Evolutionary conservation across 2,888 invertebrate species (phyloP).

Genomic region (Euzophera pinguis): DNA sequence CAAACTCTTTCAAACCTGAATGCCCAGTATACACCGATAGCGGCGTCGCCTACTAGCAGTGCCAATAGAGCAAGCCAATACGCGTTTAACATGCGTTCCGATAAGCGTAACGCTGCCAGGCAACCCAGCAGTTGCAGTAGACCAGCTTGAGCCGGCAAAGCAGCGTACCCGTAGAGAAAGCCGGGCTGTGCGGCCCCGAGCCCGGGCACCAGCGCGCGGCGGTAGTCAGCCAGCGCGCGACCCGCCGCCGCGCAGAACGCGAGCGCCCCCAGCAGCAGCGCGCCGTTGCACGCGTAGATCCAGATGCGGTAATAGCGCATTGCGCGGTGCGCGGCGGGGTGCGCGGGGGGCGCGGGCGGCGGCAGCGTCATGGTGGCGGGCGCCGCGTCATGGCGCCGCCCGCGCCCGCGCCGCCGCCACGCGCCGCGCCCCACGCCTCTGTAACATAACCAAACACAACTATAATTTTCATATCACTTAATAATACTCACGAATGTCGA

Average conservation of each 20-base stretch:
- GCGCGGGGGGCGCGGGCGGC: constrained; percentile 78
- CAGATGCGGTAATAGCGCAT: constrained; percentile 92
- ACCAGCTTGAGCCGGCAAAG: constrained; percentile 86
- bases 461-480: background rate
- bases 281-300: constrained; percentile 96
- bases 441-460: constrained; percentile 31
- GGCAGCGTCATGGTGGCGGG: constrained; percentile 80
- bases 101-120: constrained; percentile 88
- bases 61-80: constrained; percentile 91
- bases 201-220: constrained; percentile 86
- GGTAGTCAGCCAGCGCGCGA: constrained; percentile 85
- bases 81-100: constrained; percentile 88
- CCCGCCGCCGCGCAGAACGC: constrained; percentile 89
- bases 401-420: constrained; percentile 79
- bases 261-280: constrained; percentile 89
- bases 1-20: constrained; percentile 88
- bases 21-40: constrained; percentile 92
- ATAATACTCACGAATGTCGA: no score
- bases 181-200: constrained; percentile 89
- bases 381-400: constrained; percentile 79
- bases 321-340: constrained; percentile 80
- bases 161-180: constrained; percentile 91
- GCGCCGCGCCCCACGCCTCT: constrained; percentile 79
- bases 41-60: constrained; percentile 89
- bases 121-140: constrained; percentile 88